These are phyloP conservation scores for Pelecanus crispus DNA, from an alignment of 2,113 vertebrate genomes.

Conservation along the genomic window DNA sequence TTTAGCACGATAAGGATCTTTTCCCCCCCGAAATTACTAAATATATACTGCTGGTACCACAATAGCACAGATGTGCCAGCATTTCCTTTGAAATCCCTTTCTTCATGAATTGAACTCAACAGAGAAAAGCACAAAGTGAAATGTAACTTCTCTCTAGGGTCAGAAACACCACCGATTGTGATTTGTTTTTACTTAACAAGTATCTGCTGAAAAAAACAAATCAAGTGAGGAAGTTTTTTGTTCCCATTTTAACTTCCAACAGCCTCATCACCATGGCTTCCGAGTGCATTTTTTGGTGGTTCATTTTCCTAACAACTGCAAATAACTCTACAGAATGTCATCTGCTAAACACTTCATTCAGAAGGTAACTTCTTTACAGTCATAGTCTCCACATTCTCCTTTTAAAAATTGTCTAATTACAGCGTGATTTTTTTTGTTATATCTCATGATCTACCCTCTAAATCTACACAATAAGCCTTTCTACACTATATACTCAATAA, in stretches of 20 bases:
- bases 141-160: background rate
- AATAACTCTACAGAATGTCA: background rate
- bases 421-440: background rate
- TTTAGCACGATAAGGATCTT: slow-evolving; percentile 2
- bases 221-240: slow-evolving; percentile 9
- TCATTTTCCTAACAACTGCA: background rate
- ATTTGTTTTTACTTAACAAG: background rate
- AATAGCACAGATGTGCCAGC: background rate
- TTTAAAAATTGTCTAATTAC: background rate
- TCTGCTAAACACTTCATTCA: background rate
- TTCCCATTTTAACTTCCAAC: slow-evolving; percentile 11
- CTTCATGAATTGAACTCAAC: background rate
- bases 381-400: background rate
- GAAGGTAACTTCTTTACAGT: background rate
- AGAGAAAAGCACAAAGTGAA: background rate
- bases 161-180: background rate
- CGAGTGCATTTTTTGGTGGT: background rate
- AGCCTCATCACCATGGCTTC: background rate
- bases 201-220: slow-evolving; percentile 31
- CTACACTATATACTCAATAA: background rate
- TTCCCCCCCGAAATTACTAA: slow-evolving; percentile 21
- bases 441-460: background rate
- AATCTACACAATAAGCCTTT: background rate
- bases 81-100: background rate
- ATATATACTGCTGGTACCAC: slow-evolving; percentile 20